Evolutionary conservation across 2,888 invertebrate genomes (phyloP).

Genomic region (Pandemis cinnamomeana): DNA sequence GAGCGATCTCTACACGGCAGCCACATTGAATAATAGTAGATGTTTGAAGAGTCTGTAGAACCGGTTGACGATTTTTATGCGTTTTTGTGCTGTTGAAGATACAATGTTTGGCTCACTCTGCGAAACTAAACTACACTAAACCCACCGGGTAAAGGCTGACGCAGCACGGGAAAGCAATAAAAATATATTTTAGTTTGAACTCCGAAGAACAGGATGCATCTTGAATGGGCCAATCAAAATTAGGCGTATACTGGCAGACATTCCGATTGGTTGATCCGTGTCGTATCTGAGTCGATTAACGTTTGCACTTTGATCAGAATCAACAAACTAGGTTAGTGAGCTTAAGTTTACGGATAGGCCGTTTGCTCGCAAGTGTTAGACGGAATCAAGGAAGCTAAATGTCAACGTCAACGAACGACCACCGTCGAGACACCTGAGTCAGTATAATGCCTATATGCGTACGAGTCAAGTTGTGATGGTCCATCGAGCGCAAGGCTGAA

Average conservation of each 20-base stretch:
- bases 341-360: too few relatives aligned
- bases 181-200: neutral
- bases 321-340: neutral
- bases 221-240: neutral
- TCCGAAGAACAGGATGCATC: neutral
- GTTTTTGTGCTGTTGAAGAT: neutral
- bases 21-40: neutral
- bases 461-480: too few relatives aligned
- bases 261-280: neutral
- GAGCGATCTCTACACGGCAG: too few relatives aligned
- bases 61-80: neutral
- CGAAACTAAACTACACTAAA: neutral
- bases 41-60: neutral
- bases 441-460: too few relatives aligned
- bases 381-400: too few relatives aligned
- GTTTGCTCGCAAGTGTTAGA: too few relatives aligned
- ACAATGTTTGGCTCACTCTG: neutral
- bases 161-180: neutral
- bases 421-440: too few relatives aligned
- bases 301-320: neutral
- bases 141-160: constrained; percentile 1
- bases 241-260: neutral
- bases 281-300: neutral
- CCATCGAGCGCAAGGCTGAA: too few relatives aligned
- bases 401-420: too few relatives aligned